Evolutionary conservation across 1,140 invertebrate genomes (phyloP).

Genomic region (Melipona quadrifasciata): DNA sequence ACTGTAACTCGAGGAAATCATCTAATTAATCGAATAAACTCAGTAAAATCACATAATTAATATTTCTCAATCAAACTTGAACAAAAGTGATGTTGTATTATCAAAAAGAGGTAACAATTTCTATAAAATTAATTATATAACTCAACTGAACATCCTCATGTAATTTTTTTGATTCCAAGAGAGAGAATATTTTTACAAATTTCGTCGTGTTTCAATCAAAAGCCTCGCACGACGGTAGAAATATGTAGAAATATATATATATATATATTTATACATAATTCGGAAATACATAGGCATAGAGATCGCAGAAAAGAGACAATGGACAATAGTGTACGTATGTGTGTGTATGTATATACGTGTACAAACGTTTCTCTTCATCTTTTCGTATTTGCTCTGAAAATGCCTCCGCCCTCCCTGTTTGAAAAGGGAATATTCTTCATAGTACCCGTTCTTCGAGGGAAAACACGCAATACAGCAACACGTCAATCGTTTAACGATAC

Average conservation of each 20-base stretch:
- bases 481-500: constrained; percentile 33
- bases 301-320: constrained; percentile 63
- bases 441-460: constrained; percentile 32
- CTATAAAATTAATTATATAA: neutral
- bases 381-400: constrained; percentile 16
- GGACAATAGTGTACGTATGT: constrained; percentile 20
- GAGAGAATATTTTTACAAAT: too few species aligned
- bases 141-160: neutral
- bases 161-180: too few species aligned
- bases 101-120: neutral
- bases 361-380: constrained; percentile 7
- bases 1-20: neutral
- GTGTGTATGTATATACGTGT: constrained; percentile 4
- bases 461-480: constrained; percentile 52
- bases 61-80: too few species aligned
- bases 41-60: too few species aligned
- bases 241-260: neutral
- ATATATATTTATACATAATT: constrained; percentile 52
- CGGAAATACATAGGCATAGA: constrained; percentile 58
- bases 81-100: too few species aligned
- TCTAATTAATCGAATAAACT: too few species aligned
- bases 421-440: constrained; percentile 27
- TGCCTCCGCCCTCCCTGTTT: neutral
- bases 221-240: too few species aligned
- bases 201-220: too few species aligned